Conservation (phyloP, 2,797 vertebrate species). For the Poecilia gillii region DNA sequence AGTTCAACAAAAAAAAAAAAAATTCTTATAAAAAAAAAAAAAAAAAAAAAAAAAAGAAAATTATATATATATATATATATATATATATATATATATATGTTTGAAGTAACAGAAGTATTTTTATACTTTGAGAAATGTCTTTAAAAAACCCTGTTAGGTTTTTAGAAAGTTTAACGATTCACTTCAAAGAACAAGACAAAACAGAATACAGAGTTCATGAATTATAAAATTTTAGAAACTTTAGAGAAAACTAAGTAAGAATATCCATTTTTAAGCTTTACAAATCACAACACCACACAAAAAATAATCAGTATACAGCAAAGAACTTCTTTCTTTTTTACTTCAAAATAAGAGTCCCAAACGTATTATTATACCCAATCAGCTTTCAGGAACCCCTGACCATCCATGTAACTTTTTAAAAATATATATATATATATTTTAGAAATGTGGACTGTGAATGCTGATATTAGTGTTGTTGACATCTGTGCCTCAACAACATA, state of each 20-base stretch:
- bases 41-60: background rate
- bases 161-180: background rate
- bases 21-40: no score
- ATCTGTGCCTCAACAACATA: no score
- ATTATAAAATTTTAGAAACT: background rate
- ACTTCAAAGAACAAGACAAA: background rate
- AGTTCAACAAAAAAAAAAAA: no score
- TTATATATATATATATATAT: background rate
- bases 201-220: background rate
- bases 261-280: background rate
- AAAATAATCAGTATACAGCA: background rate
- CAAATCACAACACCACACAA: background rate
- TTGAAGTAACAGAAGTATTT: background rate
- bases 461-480: no score
- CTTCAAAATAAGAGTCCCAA: background rate
- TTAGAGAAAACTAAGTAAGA: background rate
- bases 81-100: no score
- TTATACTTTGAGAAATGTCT: background rate
- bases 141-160: background rate
- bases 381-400: no score
- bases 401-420: no score
- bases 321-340: background rate
- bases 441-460: no score
- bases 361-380: background rate
- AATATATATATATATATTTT: no score